Evolutionary conservation across 2,888 invertebrate species (phyloP).

Genomic region (Sisyra nigra): DNA sequence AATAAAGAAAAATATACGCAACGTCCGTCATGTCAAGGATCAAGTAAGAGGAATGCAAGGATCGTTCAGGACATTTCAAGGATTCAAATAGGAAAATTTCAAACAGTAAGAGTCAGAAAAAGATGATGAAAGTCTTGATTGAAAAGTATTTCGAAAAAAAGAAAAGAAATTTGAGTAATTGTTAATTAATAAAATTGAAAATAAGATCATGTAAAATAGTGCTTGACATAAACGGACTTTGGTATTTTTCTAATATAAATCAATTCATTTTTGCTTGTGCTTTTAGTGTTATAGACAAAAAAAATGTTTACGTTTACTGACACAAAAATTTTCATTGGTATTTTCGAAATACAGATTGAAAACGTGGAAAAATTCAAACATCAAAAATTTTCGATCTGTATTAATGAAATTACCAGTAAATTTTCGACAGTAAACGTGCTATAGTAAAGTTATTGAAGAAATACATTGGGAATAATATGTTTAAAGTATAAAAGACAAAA

Average conservation of each 20-base stretch:
- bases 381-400: too few species aligned
- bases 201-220: slow-evolving; percentile 5
- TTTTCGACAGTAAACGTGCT: not conserved
- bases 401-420: not conserved
- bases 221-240: slow-evolving; percentile 8
- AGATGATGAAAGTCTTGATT: not conserved
- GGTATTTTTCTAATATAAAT: slow-evolving; percentile 1
- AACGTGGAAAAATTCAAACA: not conserved
- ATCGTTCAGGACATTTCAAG: too few species aligned
- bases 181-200: not conserved
- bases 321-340: slow-evolving; percentile 7
- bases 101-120: not conserved
- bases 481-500: slow-evolving; percentile 11
- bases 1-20: slow-evolving; percentile 7
- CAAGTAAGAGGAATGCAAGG: not conserved
- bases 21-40: slow-evolving; percentile 16
- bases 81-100: not conserved
- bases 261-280: not conserved
- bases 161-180: not conserved
- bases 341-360: slow-evolving; percentile 5
- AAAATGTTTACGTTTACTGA: slow-evolving; percentile 9
- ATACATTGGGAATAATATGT: slow-evolving; percentile 4
- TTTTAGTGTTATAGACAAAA: slow-evolving; percentile 10
- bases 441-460: slow-evolving; percentile 4
- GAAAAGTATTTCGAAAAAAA: not conserved